Percentiles rank a stretch among this genome's conserved stretches.
Evolutionary conservation across 2,797 vertebrate species (phyloP).

Genomic region (Bradypus variegatus): DNA sequence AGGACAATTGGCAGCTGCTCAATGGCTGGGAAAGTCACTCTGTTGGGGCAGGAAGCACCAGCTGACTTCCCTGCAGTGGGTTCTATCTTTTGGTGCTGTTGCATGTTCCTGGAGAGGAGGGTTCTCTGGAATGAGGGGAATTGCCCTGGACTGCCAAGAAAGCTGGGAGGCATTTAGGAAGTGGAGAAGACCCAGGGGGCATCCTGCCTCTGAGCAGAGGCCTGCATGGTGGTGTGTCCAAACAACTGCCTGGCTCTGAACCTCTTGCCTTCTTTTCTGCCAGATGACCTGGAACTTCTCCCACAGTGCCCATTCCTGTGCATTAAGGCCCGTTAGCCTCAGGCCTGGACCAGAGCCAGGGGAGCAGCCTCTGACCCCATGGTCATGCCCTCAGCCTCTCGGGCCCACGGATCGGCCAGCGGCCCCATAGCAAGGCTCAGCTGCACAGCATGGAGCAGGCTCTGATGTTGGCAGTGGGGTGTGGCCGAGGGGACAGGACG

Average conservation of each 20-base stretch:
- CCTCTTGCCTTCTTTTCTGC: not conserved
- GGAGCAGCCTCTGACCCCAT: not conserved
- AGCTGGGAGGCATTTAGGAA: not conserved
- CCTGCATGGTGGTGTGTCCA: not conserved
- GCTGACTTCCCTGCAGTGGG: not conserved
- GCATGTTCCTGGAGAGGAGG: not conserved
- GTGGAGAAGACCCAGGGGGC: not conserved
- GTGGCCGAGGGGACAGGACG: not conserved
- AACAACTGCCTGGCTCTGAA: not conserved
- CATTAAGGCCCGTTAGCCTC: not conserved
- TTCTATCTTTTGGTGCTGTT: not conserved
- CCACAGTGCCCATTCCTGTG: not conserved
- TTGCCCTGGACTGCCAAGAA: not conserved
- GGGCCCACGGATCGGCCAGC: not conserved
- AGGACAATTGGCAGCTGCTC: conserved; percentile 39
- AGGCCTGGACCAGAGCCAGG: not conserved
- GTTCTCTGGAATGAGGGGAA: conserved; percentile 42
- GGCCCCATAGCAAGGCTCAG: not conserved
- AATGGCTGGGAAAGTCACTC: not conserved
- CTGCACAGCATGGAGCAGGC: not conserved
- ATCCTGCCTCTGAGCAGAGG: not conserved
- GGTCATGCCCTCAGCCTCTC: not conserved
- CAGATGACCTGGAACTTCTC: not conserved
- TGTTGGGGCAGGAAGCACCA: not conserved
- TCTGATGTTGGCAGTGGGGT: too few relatives aligned